phyloP scores from a whole-genome alignment of 2,888 invertebrate genomes.

The Heliconius aoede region DNA sequence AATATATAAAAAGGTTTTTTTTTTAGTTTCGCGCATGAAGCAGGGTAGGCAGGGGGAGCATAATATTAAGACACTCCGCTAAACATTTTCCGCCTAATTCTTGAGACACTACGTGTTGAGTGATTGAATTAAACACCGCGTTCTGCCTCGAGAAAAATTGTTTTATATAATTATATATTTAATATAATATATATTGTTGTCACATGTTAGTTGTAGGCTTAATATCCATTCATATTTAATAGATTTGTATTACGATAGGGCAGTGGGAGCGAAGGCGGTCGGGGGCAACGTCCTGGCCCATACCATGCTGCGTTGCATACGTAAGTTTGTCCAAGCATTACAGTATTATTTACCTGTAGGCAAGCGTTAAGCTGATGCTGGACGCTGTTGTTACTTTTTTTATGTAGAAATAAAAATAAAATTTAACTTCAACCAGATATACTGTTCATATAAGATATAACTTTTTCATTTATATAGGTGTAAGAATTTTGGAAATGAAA shows the following conservation, averaged over 20 bases:
- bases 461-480: neutral
- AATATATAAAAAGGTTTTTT: too few species aligned
- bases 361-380: conserved; percentile 22
- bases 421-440: neutral
- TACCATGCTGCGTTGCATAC: conserved; percentile 69
- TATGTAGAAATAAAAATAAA: neutral
- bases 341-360: conserved; percentile 28
- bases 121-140: too few species aligned
- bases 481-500: too few species aligned
- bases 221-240: conserved; percentile 21
- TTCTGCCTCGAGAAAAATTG: too few species aligned
- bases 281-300: conserved; percentile 75
- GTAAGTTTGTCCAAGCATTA: conserved; percentile 57
- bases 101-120: too few species aligned
- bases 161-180: too few species aligned
- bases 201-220: neutral
- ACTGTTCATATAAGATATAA: neutral
- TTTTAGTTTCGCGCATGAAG: too few species aligned
- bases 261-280: conserved; percentile 58
- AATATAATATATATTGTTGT: neutral
- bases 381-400: too few species aligned
- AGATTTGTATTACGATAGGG: conserved; percentile 49
- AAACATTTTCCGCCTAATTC: too few species aligned
- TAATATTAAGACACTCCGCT: too few species aligned
- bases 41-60: too few species aligned